Evolutionary conservation across 2,797 vertebrate genomes (phyloP).

Genomic region (Macropodus opercularis): DNA sequence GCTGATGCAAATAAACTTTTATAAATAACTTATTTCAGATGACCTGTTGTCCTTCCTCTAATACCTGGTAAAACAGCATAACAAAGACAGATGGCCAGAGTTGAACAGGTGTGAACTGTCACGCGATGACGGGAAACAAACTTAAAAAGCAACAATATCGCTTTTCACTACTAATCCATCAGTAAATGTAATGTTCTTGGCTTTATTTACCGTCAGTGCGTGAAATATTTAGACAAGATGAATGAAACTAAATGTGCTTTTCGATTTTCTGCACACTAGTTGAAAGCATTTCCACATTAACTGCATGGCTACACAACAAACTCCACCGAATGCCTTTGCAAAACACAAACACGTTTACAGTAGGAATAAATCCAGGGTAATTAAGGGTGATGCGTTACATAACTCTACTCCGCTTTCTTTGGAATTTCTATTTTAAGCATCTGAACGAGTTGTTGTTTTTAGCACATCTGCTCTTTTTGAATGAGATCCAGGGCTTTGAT

Average conservation of each 20-base stretch:
- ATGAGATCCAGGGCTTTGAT: conserved; percentile 29
- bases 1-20: not conserved
- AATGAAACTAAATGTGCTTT: not conserved
- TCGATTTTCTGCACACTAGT: conserved; percentile 8
- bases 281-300: not conserved
- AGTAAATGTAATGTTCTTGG: not conserved
- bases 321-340: not conserved
- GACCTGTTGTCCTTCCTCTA: conserved; percentile 27
- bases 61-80: conserved; percentile 59
- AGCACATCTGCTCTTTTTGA: conserved; percentile 43
- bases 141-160: conserved; percentile 45
- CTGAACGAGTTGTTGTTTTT: conserved; percentile 37
- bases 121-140: conserved; percentile 37
- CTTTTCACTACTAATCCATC: conserved; percentile 34
- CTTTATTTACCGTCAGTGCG: conserved; percentile 15
- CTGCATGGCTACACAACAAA: conserved; percentile 2
- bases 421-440: conserved; percentile 49
- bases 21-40: too few species aligned
- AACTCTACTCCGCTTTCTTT: conserved; percentile 5
- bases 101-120: conserved; percentile 72
- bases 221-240: not conserved
- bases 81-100: conserved; percentile 72
- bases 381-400: conserved; percentile 13
- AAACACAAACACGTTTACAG: not conserved
- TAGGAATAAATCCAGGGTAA: conserved; percentile 39